Percentiles rank a stretch among this genome's conserved stretches.
These are phyloP conservation scores for Campylomormyrus numenius DNA, from an alignment of 2,113 vertebrate genomes.

Conservation along the genomic window DNA sequence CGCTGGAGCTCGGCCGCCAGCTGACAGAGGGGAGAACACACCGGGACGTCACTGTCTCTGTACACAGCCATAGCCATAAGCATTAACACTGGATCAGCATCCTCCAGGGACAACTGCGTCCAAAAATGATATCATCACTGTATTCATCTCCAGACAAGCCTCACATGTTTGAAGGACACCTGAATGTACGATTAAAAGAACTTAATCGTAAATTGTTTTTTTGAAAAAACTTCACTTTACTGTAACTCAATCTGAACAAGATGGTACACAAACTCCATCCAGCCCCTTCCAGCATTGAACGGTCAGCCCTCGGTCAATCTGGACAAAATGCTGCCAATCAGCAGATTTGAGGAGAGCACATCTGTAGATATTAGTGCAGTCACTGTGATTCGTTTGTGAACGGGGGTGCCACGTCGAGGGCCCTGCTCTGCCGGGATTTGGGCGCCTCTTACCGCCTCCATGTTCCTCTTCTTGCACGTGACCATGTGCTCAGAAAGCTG, in stretches of 20 bases:
- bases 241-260: not conserved
- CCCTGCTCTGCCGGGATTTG: not conserved
- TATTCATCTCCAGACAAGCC: not conserved
- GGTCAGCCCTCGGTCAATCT: not conserved
- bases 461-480: slow-evolving; percentile 60
- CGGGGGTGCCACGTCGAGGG: not conserved
- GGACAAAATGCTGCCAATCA: not conserved
- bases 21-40: slow-evolving; percentile 46
- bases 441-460: slow-evolving; percentile 68
- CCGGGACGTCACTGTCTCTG: not conserved
- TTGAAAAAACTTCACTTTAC: not conserved
- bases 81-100: not conserved
- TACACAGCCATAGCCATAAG: not conserved
- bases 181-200: not conserved
- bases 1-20: slow-evolving; percentile 68
- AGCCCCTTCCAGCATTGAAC: not conserved
- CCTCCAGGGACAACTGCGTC: not conserved
- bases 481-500: slow-evolving; percentile 54
- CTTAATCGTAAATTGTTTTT: not conserved
- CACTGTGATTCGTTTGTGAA: not conserved
- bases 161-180: not conserved
- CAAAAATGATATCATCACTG: not conserved
- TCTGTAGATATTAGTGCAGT: not conserved
- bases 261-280: not conserved
- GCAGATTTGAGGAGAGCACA: not conserved